Percentiles rank a stretch among this genome's conserved stretches.
Conservation (phyloP, 2,113 vertebrate species). For the Pangasianodon hypophthalmus region DNA sequence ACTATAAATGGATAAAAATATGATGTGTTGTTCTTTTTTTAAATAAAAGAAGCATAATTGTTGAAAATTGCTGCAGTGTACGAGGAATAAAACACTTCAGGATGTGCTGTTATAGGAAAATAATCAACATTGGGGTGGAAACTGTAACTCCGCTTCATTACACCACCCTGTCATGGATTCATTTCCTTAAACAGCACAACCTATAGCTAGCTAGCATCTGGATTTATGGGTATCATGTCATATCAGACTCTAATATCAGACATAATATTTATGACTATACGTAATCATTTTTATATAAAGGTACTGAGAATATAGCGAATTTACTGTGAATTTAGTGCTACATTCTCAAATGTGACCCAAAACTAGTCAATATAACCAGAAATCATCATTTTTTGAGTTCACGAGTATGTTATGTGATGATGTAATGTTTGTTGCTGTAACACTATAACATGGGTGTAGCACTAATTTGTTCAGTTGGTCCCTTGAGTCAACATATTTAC, state of each 20-base stretch:
- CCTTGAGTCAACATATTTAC: conserved; percentile 43
- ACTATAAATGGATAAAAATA: background rate
- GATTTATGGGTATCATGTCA: background rate
- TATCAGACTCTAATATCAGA: background rate
- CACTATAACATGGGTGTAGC: background rate
- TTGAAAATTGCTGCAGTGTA: too few species aligned
- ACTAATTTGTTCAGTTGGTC: conserved; percentile 45
- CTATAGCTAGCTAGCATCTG: too few species aligned
- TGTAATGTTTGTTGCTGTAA: conserved; percentile 5
- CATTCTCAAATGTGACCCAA: background rate
- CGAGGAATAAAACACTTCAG: background rate
- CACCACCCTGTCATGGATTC: background rate
- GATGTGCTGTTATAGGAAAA: background rate
- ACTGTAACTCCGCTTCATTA: background rate
- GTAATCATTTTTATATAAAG: background rate
- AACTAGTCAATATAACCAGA: background rate
- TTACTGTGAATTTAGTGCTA: background rate
- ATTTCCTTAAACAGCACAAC: background rate
- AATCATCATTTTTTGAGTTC: background rate
- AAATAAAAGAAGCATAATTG: too few species aligned
- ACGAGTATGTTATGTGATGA: background rate
- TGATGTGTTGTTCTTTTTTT: background rate
- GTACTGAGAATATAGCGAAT: background rate
- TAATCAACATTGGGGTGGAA: background rate
- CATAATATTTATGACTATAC: background rate